Base-by-base conservation (phyloP, 2,888 invertebrate genomes). In the Drosophila cracens region DNA sequence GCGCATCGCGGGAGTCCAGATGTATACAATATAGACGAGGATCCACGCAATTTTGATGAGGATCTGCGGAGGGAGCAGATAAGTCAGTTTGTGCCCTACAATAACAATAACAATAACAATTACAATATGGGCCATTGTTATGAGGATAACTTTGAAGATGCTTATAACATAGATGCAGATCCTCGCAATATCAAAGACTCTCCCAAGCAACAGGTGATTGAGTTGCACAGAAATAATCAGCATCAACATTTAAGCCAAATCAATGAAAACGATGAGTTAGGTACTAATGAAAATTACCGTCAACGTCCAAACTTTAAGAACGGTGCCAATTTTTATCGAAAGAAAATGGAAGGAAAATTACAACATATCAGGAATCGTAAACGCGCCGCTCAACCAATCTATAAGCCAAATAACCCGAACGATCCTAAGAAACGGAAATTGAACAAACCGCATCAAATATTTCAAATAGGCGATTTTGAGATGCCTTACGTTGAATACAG, bases 381-480 rank as follows among this genome's bases (percentile, higher is more conserved):
- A 7, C 70, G 70, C 11, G 0, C 2, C 10, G 7, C 49, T 3
- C 25, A 27, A 1, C 16, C 31, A 29, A 3, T 2, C 11, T 3
- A 11, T 16, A 36, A 27, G 11, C 2, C 11, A 16, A 34, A 13
- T 4, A 3, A 16, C 7, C 18, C 11, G 16, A 5, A 3, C 27
- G 0, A 4, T 7, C 11, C 34, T 0, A 76, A 62, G 46, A 43
- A 31, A 31, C 65, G 40, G 1, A 10, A 21, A 13, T 0, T 54
- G 3, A 31, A 57, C 2, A 6, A 21, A 1, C 6, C 5, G 0
- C 18, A 13, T 6, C 10, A 6, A 0, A 16, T 49, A 2, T 78
- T 87, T 25, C 7, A 34, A 1, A 74, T 81, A 2, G 74, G 72
- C 2, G 49, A 58, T n/a, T 73, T 52, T 18, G 43, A 38, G 33